These are phyloP conservation scores for Ictalurus punctatus DNA, from an alignment of 2,113 vertebrate genomes.

Conservation along the genomic window DNA sequence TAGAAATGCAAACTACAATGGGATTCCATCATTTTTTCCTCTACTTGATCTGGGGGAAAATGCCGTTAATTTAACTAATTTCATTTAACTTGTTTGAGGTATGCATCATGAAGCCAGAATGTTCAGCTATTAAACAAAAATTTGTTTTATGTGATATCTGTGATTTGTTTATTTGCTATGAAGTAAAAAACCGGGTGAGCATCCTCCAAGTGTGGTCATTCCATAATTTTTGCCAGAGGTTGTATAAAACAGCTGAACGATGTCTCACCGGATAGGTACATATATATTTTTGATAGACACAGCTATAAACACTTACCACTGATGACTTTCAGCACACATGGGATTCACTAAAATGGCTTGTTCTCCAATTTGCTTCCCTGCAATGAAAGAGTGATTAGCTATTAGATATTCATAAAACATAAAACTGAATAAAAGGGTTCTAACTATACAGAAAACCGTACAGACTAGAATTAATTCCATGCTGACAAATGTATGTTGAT, in stretches of 20 bases:
- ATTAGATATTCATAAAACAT: not conserved
- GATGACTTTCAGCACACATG: constrained; percentile 85
- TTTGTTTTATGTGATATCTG: too few relatives aligned
- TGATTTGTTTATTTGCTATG: too few relatives aligned
- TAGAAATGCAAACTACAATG: too few relatives aligned
- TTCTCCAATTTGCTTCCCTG: constrained; percentile 84
- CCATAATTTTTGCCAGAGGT: too few relatives aligned
- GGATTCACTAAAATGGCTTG: constrained; percentile 82
- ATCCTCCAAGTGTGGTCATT: too few relatives aligned
- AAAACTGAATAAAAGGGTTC: not conserved
- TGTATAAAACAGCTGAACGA: not conserved
- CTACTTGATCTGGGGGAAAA: too few relatives aligned
- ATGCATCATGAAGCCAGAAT: too few relatives aligned
- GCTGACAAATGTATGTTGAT: not conserved
- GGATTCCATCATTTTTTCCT: too few relatives aligned
- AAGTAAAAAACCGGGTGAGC: too few relatives aligned
- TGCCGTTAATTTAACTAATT: too few relatives aligned
- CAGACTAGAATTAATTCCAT: not conserved
- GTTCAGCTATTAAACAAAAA: too few relatives aligned
- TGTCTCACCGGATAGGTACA: not conserved
- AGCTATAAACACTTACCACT: constrained; percentile 81
- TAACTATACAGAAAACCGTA: not conserved
- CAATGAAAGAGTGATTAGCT: constrained; percentile 27
- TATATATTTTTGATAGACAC: not conserved
- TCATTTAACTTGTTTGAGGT: too few relatives aligned